These are phyloP conservation scores for Erebia aethiops DNA, from an alignment of 2,888 invertebrate species.

Conservation along the genomic window DNA sequence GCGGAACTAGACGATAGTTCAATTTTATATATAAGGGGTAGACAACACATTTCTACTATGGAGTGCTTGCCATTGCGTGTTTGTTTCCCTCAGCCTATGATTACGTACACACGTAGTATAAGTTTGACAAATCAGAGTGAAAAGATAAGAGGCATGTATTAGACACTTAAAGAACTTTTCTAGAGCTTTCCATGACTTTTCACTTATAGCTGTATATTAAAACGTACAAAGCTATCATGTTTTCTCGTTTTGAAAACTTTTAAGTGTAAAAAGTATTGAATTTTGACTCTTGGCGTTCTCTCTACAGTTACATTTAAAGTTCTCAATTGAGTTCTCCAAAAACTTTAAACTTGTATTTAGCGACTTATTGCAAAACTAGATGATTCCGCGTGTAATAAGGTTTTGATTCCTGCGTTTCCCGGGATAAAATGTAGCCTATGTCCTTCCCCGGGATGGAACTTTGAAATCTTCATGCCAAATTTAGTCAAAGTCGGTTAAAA, in stretches of 20 bases:
- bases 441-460: too few species aligned
- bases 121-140: conserved; percentile 2
- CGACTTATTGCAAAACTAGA: too few species aligned
- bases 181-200: conserved; percentile 5
- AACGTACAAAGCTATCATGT: not conserved
- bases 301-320: too few species aligned
- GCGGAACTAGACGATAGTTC: too few species aligned
- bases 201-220: not conserved
- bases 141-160: not conserved
- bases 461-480: too few species aligned
- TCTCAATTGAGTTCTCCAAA: too few species aligned
- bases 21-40: not conserved
- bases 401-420: too few species aligned
- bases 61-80: conserved; percentile 1
- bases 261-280: not conserved
- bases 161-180: not conserved
- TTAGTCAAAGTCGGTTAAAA: too few species aligned
- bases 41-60: not conserved
- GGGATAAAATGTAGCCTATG: too few species aligned
- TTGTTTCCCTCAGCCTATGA: not conserved
- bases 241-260: not conserved
- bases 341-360: too few species aligned
- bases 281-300: too few species aligned
- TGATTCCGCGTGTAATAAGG: too few species aligned
- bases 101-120: not conserved